These are phyloP conservation scores for Polypterus senegalus DNA, from an alignment of 2,113 vertebrate species.

Conservation along the genomic window DNA sequence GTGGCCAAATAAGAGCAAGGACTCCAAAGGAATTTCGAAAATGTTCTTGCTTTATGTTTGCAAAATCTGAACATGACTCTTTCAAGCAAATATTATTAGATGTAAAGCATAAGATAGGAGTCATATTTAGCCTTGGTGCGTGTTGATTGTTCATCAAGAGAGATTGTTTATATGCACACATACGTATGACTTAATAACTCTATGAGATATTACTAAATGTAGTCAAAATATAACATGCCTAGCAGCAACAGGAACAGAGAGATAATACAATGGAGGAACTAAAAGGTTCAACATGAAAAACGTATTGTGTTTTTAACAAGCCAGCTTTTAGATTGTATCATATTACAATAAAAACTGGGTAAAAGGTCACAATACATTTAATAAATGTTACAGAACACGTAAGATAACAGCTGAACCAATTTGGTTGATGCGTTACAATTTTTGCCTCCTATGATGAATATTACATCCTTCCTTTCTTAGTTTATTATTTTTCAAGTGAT, in stretches of 20 bases:
- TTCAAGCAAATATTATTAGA: constrained; percentile 26
- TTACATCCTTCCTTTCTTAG: no score
- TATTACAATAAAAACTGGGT: constrained; percentile 28
- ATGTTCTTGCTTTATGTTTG: constrained; percentile 20
- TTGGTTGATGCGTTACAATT: no score
- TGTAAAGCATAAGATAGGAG: constrained; percentile 16
- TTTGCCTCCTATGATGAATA: no score
- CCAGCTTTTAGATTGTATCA: constrained; percentile 26
- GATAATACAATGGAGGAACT: constrained; percentile 3
- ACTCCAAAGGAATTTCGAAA: constrained; percentile 19
- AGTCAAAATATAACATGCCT: no score
- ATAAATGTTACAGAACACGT: background rate
- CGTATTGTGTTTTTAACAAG: constrained; percentile 43
- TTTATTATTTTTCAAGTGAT: no score
- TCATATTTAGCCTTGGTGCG: constrained; percentile 18
- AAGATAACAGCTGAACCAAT: no score
- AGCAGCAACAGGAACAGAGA: no score
- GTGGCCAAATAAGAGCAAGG: constrained; percentile 15
- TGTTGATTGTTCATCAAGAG: constrained; percentile 17
- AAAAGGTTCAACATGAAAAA: constrained; percentile 35
- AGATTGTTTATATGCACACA: constrained; percentile 14
- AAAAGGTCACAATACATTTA: constrained; percentile 15
- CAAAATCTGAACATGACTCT: constrained; percentile 10
- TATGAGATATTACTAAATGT: constrained; percentile 31
- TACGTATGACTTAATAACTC: constrained; percentile 7